These are phyloP conservation scores for Malaclemys terrapin DNA, from an alignment of 2,113 vertebrate species.

Conservation along the genomic window DNA sequence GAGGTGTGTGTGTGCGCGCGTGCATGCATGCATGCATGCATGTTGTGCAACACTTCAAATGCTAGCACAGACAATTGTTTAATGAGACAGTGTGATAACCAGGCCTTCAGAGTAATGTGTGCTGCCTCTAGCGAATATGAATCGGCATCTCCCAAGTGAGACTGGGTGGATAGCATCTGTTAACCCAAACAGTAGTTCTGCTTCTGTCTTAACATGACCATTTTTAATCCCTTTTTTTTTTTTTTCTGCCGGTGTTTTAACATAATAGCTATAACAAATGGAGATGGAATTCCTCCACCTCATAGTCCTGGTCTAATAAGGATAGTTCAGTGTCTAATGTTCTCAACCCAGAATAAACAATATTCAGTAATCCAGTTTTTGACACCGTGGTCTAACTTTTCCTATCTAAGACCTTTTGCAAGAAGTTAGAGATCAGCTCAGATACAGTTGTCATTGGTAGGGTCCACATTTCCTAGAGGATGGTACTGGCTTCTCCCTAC, in stretches of 20 bases:
- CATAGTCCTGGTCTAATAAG: not conserved
- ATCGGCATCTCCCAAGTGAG: not conserved
- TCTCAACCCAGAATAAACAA: not conserved
- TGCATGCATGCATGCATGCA: too few relatives aligned
- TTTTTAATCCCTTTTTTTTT: not conserved
- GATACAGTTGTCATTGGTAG: not conserved
- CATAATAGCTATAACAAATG: not conserved
- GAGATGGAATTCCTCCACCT: not conserved
- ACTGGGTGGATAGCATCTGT: not conserved
- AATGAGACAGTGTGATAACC: not conserved
- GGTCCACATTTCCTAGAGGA: conserved; percentile 42
- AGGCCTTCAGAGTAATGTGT: accelerated
- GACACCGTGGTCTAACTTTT: conserved; percentile 26
- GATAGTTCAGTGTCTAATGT: not conserved
- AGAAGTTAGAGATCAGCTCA: conserved; percentile 57
- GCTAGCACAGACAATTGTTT: not conserved
- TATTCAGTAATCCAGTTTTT: not conserved
- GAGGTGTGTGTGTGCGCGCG: not conserved
- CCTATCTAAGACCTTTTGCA: conserved; percentile 14
- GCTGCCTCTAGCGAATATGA: accelerated
- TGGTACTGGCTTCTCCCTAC: not conserved
- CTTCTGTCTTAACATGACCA: not conserved
- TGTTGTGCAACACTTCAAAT: not conserved
- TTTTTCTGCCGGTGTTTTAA: not conserved
- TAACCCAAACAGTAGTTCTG: not conserved